phyloP scores from a whole-genome alignment of 2,888 invertebrate genomes.

The Julus scanicus region DNA sequence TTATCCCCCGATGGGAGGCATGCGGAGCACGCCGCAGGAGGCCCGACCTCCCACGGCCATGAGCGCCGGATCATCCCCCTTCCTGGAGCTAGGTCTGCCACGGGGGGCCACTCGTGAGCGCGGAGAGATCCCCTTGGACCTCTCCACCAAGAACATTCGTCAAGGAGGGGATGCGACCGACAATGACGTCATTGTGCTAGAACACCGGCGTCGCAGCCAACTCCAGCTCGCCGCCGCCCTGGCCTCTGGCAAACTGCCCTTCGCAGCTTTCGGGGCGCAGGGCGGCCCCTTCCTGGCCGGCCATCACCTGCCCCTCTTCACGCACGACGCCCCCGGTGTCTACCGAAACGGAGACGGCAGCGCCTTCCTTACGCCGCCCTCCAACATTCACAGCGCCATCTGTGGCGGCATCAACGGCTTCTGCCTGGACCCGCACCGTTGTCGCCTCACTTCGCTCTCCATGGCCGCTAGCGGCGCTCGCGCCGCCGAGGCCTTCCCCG shows the following conservation, averaged over 20 bases:
- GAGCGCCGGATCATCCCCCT: slow-evolving; percentile 36
- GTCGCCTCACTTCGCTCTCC: slow-evolving; percentile 47
- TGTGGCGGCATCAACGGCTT: slow-evolving; percentile 54
- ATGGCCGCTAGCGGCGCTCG: background rate
- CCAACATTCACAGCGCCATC: slow-evolving; percentile 48
- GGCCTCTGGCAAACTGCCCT: slow-evolving; percentile 53
- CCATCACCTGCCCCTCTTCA: slow-evolving; percentile 32
- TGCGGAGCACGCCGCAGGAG: slow-evolving; percentile 34
- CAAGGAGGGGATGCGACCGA: slow-evolving; percentile 83
- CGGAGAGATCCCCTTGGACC: slow-evolving; percentile 84
- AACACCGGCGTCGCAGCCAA: slow-evolving; percentile 59
- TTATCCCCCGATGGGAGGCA: slow-evolving; percentile 52
- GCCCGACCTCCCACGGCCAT: slow-evolving; percentile 45
- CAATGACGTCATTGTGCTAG: slow-evolving; percentile 59
- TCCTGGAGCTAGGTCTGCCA: slow-evolving; percentile 36
- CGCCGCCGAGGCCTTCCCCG: slow-evolving; percentile 43
- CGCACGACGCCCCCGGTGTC: background rate
- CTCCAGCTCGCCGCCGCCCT: slow-evolving; percentile 53
- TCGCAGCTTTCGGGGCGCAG: slow-evolving; percentile 43
- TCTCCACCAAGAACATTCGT: slow-evolving; percentile 88
- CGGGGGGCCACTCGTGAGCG: slow-evolving; percentile 66
- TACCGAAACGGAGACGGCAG: slow-evolving; percentile 49
- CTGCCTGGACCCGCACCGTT: slow-evolving; percentile 55
- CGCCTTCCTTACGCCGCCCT: slow-evolving; percentile 51
- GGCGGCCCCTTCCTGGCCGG: slow-evolving; percentile 52